Evolutionary conservation across 2,113 vertebrate genomes (phyloP).

Genomic region (Oenanthe oenanthe): DNA sequence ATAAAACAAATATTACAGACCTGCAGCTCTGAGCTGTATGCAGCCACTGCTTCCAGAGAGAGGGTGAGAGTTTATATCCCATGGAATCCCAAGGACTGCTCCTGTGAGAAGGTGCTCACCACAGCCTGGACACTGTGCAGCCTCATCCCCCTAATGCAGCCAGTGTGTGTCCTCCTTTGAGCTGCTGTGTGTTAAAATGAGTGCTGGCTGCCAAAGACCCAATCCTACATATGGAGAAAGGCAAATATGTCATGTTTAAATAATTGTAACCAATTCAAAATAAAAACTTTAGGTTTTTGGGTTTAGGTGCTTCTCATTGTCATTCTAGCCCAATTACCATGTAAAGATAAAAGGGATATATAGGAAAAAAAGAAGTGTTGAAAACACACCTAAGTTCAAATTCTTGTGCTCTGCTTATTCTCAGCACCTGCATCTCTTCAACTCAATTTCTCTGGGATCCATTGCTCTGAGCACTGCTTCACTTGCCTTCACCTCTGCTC

Average conservation of each 20-base stretch:
- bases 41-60: neutral
- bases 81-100: neutral
- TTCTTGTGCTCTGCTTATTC: neutral
- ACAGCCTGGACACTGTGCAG: neutral
- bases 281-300: neutral
- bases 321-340: neutral
- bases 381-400: neutral
- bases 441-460: neutral
- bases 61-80: neutral
- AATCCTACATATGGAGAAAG: neutral
- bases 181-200: neutral
- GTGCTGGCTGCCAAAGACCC: neutral
- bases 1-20: neutral
- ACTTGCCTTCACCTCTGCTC: neutral
- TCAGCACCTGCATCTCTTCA: neutral
- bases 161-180: neutral
- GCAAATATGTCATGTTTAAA: accelerated
- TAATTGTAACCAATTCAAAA: neutral
- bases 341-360: neutral
- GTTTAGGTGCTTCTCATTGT: neutral
- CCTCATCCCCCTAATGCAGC: neutral
- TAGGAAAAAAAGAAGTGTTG: neutral
- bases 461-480: neutral
- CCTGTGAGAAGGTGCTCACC: neutral
- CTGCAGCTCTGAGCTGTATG: neutral